Base-by-base conservation (phyloP, 2,797 vertebrate genomes). In the Megalops cyprinoides region DNA sequence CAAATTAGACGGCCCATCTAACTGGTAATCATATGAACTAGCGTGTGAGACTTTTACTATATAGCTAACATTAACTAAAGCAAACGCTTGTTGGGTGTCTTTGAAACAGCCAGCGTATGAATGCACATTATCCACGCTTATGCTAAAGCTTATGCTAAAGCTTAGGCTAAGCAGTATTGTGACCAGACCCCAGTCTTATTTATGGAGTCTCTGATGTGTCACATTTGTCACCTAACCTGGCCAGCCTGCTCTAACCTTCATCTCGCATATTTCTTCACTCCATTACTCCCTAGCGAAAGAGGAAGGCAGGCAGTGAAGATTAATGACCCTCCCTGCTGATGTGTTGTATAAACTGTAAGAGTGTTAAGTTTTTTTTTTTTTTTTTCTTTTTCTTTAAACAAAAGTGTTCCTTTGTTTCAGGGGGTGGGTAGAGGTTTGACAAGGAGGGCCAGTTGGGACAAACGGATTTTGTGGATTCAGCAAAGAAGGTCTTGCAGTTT, bases 381-480 rank as follows among this genome's bases (percentile, higher is more conserved):
- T 46, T 67, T 44, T 20, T 20, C 37, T 34, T 8, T 37, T 42
- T 34, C 8, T 37, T 42, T 34, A 83, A 84, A 80, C 0, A 76
- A 74, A 80, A 9, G 18, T 55, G 53, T 49, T 67, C 46, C 34
- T 10, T 77, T 49, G 84, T 86, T 86, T 48, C 42, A 60, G 51
- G 55, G 81, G 31, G 53, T 76, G 10, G 20, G 39, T 76, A 76
- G 25, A 55, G 28, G 6, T 44, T 78, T 65, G 39, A 53, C 42
- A 51, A 31, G 25, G 49, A 46, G 23, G 34, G 74, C 34, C 49
- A 69, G 46, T 39, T 23, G 73, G 44, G 25, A 18, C 8, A 78
- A 44, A 81, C 65, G n/a, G 25, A 69, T 88, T 88, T 88, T 90
- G 2, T n/a, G 10, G n/a, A 44, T 42, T 74, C 53, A n/a, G n/a